These are phyloP conservation scores for Melanaphis sacchari DNA, from an alignment of 1,140 invertebrate species.

Conservation along the genomic window DNA sequence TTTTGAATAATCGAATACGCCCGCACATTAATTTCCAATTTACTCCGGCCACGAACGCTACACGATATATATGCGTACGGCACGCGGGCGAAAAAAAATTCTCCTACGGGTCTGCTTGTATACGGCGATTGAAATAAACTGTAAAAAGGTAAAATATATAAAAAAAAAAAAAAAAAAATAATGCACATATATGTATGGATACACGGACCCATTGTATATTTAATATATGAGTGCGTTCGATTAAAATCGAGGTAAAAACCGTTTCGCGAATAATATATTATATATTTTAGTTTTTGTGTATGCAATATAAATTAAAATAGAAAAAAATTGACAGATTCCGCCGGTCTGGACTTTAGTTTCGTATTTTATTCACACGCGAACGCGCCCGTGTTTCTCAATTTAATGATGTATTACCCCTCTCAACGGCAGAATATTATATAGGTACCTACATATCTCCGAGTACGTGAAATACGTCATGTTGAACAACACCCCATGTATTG, in stretches of 20 bases:
- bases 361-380: background rate
- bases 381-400: too few species aligned
- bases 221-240: background rate
- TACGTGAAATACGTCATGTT: too few species aligned
- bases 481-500: too few species aligned
- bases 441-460: too few species aligned
- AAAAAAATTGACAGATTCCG: conserved; percentile 4
- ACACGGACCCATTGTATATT: background rate
- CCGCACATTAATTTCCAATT: conserved; percentile 32
- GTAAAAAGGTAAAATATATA: conserved; percentile 4
- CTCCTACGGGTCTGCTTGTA: background rate
- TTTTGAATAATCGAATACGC: conserved; percentile 44
- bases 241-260: background rate
- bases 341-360: background rate
- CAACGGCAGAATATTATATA: too few species aligned
- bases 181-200: too few species aligned
- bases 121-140: background rate
- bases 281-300: background rate
- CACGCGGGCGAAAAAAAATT: background rate
- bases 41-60: background rate
- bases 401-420: too few species aligned
- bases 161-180: background rate
- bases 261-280: background rate
- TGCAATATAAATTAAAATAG: background rate
- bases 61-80: background rate